Conservation (phyloP, 2,797 vertebrate species). For the Perodicticus potto region DNA sequence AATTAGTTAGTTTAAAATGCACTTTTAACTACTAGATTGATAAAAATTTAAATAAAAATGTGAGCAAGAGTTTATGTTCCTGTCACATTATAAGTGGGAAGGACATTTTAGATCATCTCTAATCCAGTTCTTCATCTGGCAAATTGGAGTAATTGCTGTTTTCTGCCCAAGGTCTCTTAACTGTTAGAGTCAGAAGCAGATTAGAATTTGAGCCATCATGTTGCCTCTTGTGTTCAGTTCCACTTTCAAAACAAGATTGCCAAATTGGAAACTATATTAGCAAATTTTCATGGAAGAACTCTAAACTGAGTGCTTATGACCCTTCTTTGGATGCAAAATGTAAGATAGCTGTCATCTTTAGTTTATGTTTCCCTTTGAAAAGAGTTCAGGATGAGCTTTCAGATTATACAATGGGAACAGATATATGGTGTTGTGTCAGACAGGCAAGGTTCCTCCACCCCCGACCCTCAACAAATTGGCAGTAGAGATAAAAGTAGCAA, state of each 20-base stretch:
- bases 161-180: background rate
- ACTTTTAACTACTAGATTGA: background rate
- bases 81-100: background rate
- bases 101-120: background rate
- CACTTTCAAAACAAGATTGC: background rate
- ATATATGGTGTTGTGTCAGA: background rate
- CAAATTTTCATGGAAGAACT: background rate
- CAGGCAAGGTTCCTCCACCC: fast-evolving
- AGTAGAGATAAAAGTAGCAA: background rate
- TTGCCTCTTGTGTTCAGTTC: background rate
- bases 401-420: background rate
- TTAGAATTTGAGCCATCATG: background rate
- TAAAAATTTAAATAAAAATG: background rate
- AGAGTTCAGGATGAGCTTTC: background rate
- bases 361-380: constrained; percentile 40
- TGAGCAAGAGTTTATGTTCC: background rate
- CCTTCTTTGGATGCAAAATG: background rate
- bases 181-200: background rate
- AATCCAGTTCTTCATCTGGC: background rate
- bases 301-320: background rate
- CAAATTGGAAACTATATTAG: background rate
- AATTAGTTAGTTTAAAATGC: background rate
- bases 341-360: background rate
- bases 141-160: constrained; percentile 18
- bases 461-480: background rate